Evolutionary conservation across 2,888 invertebrate genomes (phyloP).

Genomic region (Pollenia griseotomentosa): DNA sequence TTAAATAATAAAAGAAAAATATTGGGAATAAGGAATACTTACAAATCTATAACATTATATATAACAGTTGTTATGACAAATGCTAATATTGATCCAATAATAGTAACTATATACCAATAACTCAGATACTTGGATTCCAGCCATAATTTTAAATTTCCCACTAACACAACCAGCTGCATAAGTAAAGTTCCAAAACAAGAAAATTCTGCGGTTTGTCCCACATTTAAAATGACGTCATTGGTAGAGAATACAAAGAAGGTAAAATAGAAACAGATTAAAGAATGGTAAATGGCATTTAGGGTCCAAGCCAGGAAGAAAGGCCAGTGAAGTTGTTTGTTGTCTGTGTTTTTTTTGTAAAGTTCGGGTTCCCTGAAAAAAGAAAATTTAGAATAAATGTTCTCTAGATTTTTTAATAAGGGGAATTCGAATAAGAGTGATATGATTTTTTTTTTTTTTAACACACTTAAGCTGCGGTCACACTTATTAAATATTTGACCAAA

Average conservation of each 20-base stretch:
- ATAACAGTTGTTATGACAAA: conserved; percentile 86
- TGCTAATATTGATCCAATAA: conserved; percentile 85
- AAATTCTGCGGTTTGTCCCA: conserved; percentile 85
- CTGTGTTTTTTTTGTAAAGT: conserved; percentile 87
- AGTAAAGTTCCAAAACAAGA: conserved; percentile 87
- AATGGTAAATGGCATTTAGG: conserved; percentile 87
- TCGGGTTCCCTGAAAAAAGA: conserved; percentile 86
- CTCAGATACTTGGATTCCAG: conserved; percentile 87
- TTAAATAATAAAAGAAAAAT: background rate
- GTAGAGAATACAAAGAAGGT: conserved; percentile 83
- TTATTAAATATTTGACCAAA: too few species aligned
- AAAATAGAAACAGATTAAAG: conserved; percentile 87
- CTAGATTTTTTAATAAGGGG: too few species aligned
- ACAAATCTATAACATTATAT: conserved; percentile 87
- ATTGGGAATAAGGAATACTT: conserved; percentile 82
- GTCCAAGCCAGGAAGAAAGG: conserved; percentile 88
- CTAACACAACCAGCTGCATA: conserved; percentile 86
- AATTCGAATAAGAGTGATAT: too few species aligned
- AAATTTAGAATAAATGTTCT: background rate
- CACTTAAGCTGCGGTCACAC: too few species aligned
- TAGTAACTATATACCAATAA: conserved; percentile 84
- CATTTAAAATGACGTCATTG: conserved; percentile 85
- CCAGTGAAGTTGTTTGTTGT: conserved; percentile 88
- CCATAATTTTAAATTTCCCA: conserved; percentile 87
- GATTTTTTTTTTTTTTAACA: too few species aligned